phyloP scores from a whole-genome alignment of 2,113 vertebrate species.

The Nothobranchius furzeri region DNA sequence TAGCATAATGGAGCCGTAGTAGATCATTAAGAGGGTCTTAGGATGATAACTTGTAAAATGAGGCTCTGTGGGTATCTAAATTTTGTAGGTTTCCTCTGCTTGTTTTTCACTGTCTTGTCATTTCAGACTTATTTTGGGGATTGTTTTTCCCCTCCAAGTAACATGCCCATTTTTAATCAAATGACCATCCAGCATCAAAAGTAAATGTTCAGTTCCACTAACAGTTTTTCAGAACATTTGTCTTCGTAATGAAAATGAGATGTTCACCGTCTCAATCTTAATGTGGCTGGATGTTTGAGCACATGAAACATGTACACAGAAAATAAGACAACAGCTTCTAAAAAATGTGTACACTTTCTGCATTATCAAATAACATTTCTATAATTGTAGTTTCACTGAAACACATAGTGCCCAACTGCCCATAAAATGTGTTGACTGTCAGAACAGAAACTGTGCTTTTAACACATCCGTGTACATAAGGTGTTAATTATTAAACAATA shows the following conservation, averaged over 20 bases:
- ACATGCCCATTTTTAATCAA: conserved; percentile 35
- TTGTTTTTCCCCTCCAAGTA: conserved; percentile 23
- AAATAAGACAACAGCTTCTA: conserved; percentile 10
- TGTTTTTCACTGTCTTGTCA: background rate
- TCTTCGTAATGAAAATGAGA: conserved; percentile 43
- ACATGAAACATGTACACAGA: background rate
- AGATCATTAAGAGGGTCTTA: no score
- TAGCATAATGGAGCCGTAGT: no score
- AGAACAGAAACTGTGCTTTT: conserved; percentile 14
- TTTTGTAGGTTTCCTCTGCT: no score
- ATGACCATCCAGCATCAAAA: conserved; percentile 5
- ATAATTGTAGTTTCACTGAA: background rate
- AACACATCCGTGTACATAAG: conserved; percentile 29
- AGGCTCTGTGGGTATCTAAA: no score
- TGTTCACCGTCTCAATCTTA: conserved; percentile 18
- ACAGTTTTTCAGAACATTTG: conserved; percentile 6
- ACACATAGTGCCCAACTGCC: background rate
- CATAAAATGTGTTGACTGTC: conserved; percentile 9
- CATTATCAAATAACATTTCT: conserved; percentile 5
- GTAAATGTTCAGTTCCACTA: conserved; percentile 21
- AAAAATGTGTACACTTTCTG: background rate
- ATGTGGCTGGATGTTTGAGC: background rate
- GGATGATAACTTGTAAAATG: no score
- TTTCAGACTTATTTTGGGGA: background rate
- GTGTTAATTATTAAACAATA: conserved; percentile 38